Evolutionary conservation across 2,113 vertebrate genomes (phyloP).

Genomic region (Propithecus coquereli): DNA sequence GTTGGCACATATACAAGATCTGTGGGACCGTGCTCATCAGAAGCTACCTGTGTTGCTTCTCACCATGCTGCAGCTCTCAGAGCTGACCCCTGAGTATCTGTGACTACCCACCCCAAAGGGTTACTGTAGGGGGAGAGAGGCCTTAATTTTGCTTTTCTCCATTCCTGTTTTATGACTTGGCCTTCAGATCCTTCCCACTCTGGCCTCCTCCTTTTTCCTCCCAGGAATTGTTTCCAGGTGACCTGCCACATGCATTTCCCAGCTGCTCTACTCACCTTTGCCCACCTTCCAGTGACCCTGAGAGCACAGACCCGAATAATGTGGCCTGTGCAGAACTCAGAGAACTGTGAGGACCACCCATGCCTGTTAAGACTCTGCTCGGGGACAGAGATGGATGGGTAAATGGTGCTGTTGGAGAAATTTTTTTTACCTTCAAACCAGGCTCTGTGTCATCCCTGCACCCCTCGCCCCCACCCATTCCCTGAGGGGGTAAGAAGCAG

Average conservation of each 20-base stretch:
- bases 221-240: background rate
- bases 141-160: constrained; percentile 22
- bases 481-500: background rate
- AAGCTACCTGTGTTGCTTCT: background rate
- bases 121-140: background rate
- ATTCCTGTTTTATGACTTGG: background rate
- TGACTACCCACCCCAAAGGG: background rate
- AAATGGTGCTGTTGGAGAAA: constrained; percentile 58
- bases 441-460: background rate
- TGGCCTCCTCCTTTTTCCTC: background rate
- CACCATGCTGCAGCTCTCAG: background rate
- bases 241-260: background rate
- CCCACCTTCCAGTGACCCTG: constrained; percentile 55
- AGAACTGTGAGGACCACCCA: constrained; percentile 51
- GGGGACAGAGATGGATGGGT: constrained; percentile 39
- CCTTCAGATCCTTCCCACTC: constrained; percentile 42
- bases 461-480: background rate
- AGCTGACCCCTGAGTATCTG: background rate
- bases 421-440: background rate
- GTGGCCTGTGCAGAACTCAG: constrained; percentile 50
- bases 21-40: background rate
- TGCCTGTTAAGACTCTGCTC: constrained; percentile 30
- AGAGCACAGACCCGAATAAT: constrained; percentile 25
- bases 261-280: constrained; percentile 9
- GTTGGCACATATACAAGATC: background rate